Base-by-base conservation (phyloP, 2,888 invertebrate genomes). In the Xanthia togata region DNA sequence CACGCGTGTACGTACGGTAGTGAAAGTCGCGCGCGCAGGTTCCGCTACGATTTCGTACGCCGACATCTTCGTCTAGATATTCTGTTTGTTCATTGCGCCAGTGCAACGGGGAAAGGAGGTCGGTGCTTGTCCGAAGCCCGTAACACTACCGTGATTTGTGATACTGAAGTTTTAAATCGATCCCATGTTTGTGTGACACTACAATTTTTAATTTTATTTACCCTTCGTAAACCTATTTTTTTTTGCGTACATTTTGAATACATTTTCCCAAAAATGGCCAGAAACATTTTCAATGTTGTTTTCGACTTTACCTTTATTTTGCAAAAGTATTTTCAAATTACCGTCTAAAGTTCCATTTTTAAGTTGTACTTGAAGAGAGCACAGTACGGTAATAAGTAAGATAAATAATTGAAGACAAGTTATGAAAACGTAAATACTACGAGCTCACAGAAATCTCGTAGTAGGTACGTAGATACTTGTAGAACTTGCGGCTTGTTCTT, bases 31-130 rank as follows among this genome's bases (percentile, higher is more conserved):
- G 95, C 93, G 94, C 94, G 93, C 94, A 94, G 91, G 92, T 94
- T 93, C 93, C 93, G 94, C 93, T 93, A 93, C 92, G 90, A 93
- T 94, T 94, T 94, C 94, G 95, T 94, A 93, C 91, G 92, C 90
- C 93, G 91, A 92, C 93, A 92, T 95, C 95, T 95, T 95, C 95
- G 94, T 95, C 95, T 96, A 96, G 95, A 95, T 96, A 93, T 94
- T 94, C 93, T 95, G 94, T 96, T 95, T 95, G 94, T 93, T 93
- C 93, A 92, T 96, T 96, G 95, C 96, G 96, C 95, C 95, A 96
- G 95, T 96, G 95, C 95, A 94, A 88, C 93, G 89, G 95, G 92
- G 96, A 96, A 96, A 96, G 96, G 96, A 96, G 96, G 96, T 96
- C 96, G 95, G 91, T 93, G 93, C 91, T 92, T 90, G 92, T 92